These are phyloP conservation scores for Pterophyllum scalare DNA, from an alignment of 2,113 vertebrate genomes.

Conservation along the genomic window DNA sequence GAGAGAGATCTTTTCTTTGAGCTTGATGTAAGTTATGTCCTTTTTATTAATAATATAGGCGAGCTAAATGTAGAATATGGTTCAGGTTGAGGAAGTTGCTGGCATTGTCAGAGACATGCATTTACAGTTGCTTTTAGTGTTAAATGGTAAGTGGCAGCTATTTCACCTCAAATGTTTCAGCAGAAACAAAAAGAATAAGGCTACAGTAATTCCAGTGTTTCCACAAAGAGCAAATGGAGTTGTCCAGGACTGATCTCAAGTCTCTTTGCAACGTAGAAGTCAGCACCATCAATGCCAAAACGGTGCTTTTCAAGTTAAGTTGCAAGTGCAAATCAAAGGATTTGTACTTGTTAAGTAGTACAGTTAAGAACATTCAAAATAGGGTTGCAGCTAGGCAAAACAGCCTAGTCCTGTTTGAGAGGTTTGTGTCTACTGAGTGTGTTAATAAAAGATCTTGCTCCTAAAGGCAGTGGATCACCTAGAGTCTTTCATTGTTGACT, in stretches of 20 bases:
- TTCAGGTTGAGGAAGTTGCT: background rate
- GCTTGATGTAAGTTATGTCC: constrained; percentile 90
- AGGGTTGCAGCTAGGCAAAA: no score
- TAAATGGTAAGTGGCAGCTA: no score
- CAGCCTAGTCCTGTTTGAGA: no score
- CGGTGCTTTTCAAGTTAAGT: no score
- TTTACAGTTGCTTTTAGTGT: no score
- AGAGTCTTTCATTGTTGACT: constrained; percentile 97
- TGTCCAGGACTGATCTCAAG: no score
- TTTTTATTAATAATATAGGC: background rate
- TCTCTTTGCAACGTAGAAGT: background rate
- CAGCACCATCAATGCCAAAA: background rate
- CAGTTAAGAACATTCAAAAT: background rate
- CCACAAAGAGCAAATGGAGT: no score
- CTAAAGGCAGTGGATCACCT: constrained; percentile 95
- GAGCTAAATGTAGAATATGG: background rate
- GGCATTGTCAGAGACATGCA: background rate
- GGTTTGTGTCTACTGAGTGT: background rate
- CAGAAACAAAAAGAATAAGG: no score
- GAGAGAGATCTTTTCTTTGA: constrained; percentile 98
- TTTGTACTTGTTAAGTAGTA: background rate
- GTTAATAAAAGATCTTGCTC: background rate
- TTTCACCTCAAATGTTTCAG: no score
- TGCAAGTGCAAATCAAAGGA: background rate
- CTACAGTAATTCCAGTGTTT: no score